Base-by-base conservation (phyloP, 2,888 invertebrate genomes). In the Linyphia triangularis region DNA sequence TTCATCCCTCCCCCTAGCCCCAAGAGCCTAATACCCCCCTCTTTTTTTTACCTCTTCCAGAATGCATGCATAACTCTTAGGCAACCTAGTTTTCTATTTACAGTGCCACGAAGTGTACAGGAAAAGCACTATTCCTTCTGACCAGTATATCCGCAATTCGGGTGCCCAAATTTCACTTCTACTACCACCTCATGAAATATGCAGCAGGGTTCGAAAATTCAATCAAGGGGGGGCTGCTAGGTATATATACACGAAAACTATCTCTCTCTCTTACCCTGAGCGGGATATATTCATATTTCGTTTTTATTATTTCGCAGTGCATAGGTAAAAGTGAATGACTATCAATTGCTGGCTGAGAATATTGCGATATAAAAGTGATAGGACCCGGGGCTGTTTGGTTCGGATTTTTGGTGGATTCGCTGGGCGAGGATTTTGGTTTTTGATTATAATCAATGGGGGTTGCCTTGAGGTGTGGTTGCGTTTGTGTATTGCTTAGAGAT, bases 141-240 rank as follows among this genome's bases (percentile, higher is more conserved):
- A 79, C 81, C 69, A 43, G 7, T 65, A 19, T 37, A 28, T 24
- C n/a, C 22, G 51, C 30, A 22, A 57, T 78, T 16, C 63, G 16
- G 51, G 57, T 37, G 57, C 33, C 69, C 67, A 81, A 69, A 81
- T 81, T 81, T 81, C 57, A 57, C 5, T 61, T 26, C 33, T n/a
- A 59, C 10, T 40, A 10, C 43, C n/a, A 19, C 57, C 69, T 81
- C 40, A 86, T 86, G 86, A 79, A 79, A 86, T 86, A 86, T 86
- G 79, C 86, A 79, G 59, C 6, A 73, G 37, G 28, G 51, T 22
- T n/a, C 16, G 65, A 24, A 57, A 79, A 86, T 86, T 78, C 86
- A 86, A 79, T 79, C 79, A 72, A 61, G 61, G 61, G 10, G 40
- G 40, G 51, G 13, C 51, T 16, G 16, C 51, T n/a, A n/a, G n/a